Evolutionary conservation across 2,113 vertebrate genomes (phyloP), one percentile per base, ranked within the genome.

Genomic region (Melanerpes aurifrons): DNA sequence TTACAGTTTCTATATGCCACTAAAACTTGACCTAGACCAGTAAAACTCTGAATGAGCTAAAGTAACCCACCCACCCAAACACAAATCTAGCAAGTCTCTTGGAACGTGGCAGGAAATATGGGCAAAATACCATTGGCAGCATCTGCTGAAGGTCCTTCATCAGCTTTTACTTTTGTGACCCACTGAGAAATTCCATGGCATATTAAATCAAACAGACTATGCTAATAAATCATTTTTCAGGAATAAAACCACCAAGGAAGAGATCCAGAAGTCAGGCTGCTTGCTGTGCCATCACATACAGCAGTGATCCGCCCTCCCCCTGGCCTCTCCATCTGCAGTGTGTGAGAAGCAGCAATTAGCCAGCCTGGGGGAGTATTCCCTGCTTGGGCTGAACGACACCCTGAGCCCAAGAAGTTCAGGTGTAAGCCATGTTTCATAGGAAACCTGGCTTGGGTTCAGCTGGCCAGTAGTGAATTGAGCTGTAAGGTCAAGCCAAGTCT

Each of bases 11-110:
- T 43, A 35, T 37, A 61, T 31, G 76, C 18, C 1, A 16, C 40
- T 90, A 62, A 94, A 95, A 89, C 45, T 81, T 92, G 73, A 87
- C 91, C 82, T 56, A 72, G 82, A 32, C 37, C 45, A 62, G 54
- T 71, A 82, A 89, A 94, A 92, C 21, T 61, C 72, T 74, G 77
- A 80, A 56, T 74, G 29, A 94, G 69, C 32, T 86, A 15, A 86
- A 89, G 71, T 77, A 47, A 4, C 3, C 8, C 61, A 61, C 61
- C 32, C 31, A 77, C 45, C 40, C 69, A 78, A 81, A 83, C 40
- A 71, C 45, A 85, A 75, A 77, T 35, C 54, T 47, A 62, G 72
- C 25, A 87, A 83, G 72, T 61, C 43, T 58, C 53, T 29, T 75
- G 79, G 57, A 91, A 69, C 40, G 2, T 7, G 48, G 70, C 32